Conservation (phyloP, 2,113 vertebrate genomes). For the Acanthisitta chloris region DNA sequence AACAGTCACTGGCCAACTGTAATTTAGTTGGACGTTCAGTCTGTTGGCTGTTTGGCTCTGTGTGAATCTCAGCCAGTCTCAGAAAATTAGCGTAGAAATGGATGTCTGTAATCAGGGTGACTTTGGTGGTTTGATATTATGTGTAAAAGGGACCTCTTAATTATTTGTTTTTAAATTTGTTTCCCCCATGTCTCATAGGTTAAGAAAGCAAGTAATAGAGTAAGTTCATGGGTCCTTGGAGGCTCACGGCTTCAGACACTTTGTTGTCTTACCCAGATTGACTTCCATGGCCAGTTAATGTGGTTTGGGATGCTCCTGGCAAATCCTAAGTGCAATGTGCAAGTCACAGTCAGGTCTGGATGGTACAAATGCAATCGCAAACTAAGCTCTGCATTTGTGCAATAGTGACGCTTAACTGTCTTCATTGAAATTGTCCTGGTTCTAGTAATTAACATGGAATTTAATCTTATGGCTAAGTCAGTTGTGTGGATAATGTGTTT, state of each 20-base stretch:
- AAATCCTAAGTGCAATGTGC: not conserved
- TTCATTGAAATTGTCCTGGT: not conserved
- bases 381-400: not conserved
- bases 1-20: not conserved
- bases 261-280: accelerated
- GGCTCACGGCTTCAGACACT: not conserved
- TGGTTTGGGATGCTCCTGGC: not conserved
- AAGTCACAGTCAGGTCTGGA: not conserved
- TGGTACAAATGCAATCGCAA: not conserved
- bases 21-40: not conserved
- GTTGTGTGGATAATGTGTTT: not conserved
- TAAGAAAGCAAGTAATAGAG: not conserved
- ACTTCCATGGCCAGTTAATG: not conserved
- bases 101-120: not conserved
- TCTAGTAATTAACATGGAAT: not conserved
- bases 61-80: not conserved
- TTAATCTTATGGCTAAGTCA: not conserved
- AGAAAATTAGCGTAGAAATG: not conserved
- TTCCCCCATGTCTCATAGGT: not conserved
- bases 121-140: constrained; percentile 3
- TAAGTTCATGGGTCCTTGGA: not conserved
- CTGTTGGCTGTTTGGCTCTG: not conserved
- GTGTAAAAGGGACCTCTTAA: not conserved
- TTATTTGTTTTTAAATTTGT: not conserved
- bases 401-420: not conserved